Percentiles rank a stretch among this genome's conserved stretches.
Evolutionary conservation across 2,888 invertebrate species (phyloP).

Genomic region (Disparrhopalites patrizii): DNA sequence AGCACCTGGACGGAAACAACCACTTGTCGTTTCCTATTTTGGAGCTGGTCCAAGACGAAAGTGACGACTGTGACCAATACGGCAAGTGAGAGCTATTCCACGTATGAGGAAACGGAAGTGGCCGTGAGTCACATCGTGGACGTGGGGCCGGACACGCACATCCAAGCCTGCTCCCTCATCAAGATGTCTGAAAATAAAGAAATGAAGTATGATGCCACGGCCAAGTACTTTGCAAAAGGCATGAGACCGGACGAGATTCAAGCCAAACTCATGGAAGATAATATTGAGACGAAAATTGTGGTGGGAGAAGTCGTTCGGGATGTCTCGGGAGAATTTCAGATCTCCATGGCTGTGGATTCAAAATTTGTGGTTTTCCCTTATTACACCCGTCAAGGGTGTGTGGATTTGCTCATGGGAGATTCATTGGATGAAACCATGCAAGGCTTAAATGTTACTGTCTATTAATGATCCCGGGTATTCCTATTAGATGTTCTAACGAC

Average conservation of each 20-base stretch:
- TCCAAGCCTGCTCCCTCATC: conserved; percentile 23
- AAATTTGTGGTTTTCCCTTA: conserved; percentile 2
- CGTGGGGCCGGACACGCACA: background rate
- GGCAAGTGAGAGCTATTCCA: background rate
- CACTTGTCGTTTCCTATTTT: background rate
- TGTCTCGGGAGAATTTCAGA: background rate
- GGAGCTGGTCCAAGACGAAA: background rate
- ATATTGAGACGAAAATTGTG: background rate
- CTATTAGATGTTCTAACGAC: too few relatives aligned
- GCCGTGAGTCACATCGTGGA: background rate
- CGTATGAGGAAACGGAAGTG: conserved; percentile 10
- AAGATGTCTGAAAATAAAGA: conserved; percentile 4
- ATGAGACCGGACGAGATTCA: background rate
- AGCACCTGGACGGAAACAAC: conserved; percentile 2
- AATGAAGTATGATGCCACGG: conserved; percentile 10
- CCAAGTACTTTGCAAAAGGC: conserved; percentile 11
- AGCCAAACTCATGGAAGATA: background rate
- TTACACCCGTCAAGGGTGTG: background rate
- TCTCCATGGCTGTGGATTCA: conserved; percentile 10
- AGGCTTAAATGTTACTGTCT: too few relatives aligned
- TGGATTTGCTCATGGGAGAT: background rate
- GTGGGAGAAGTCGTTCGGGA: conserved; percentile 6
- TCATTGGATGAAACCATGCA: too few relatives aligned
- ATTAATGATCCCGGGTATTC: too few relatives aligned
- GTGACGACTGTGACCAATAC: background rate